A percentile compares a stretch with the other conserved stretches of the same genome.
phyloP scores from a whole-genome alignment of 1,140 invertebrate species.

The Artemia franciscana region DNA sequence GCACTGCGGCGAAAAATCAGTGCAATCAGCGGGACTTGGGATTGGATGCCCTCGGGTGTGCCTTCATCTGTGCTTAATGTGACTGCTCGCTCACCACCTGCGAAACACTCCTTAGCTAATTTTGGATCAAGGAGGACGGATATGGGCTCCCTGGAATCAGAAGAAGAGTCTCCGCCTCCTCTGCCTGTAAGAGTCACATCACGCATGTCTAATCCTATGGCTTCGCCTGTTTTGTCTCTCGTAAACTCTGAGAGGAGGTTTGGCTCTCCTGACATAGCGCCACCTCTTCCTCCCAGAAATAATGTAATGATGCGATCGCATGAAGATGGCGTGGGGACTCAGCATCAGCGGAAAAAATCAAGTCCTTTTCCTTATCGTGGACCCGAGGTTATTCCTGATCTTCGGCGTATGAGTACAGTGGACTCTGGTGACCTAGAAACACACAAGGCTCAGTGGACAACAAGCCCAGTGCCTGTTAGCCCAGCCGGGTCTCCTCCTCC shows the following conservation, averaged over 20 bases:
- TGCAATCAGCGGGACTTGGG: neutral
- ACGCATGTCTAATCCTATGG: neutral
- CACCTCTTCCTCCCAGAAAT: conserved; percentile 6
- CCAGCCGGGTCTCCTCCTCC: conserved; percentile 67
- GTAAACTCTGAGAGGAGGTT: neutral
- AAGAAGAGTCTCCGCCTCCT: conserved; percentile 25
- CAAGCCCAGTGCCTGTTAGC: conserved; percentile 25
- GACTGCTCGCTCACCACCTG: conserved; percentile 3
- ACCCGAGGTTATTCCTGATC: conserved; percentile 19
- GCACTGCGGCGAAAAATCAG: conserved; percentile 32
- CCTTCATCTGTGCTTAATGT: neutral
- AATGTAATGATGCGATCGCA: neutral
- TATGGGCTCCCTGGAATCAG: neutral
- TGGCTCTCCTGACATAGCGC: neutral
- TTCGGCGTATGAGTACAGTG: conserved; percentile 28
- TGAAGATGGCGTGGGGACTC: neutral
- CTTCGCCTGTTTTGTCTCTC: conserved; percentile 6
- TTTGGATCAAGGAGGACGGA: conserved; percentile 18
- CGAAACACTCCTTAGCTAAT: conserved; percentile 18
- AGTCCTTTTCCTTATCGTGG: conserved; percentile 35
- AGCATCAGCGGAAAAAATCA: conserved; percentile 41
- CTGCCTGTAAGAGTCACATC: conserved; percentile 28
- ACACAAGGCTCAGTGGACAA: conserved; percentile 11
- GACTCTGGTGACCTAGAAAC: conserved; percentile 30
- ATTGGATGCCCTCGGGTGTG: neutral